phyloP scores from a whole-genome alignment of 1,140 invertebrate species.

The Ips typographus region DNA sequence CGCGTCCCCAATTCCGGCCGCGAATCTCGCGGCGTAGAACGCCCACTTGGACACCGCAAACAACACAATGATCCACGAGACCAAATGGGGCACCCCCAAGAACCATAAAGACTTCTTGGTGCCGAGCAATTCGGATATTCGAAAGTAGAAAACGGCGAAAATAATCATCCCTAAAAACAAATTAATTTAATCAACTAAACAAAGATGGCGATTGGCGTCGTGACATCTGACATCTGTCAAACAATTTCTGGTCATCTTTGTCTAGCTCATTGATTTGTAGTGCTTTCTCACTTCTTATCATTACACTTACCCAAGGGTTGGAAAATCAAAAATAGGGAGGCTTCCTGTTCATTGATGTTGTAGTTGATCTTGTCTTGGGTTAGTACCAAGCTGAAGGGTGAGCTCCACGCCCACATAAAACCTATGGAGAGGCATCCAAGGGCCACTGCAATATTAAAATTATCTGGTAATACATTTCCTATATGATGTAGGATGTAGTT shows the following conservation, averaged over 20 bases:
- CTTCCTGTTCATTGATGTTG: neutral
- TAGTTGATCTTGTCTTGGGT: constrained; percentile 5
- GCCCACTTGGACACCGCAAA: constrained; percentile 25
- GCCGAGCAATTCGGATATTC: constrained; percentile 40
- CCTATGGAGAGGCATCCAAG: neutral
- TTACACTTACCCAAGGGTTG: neutral
- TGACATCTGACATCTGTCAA: too few relatives aligned
- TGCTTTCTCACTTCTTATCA: neutral
- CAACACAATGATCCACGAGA: constrained; percentile 13
- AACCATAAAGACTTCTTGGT: constrained; percentile 27
- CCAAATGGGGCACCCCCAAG: constrained; percentile 22
- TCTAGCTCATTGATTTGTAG: too few relatives aligned
- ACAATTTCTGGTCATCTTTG: too few relatives aligned
- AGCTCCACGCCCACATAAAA: neutral
- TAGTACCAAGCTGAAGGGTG: neutral
- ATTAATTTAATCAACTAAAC: neutral
- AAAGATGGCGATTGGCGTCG: neutral
- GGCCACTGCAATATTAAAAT: neutral
- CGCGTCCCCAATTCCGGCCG: constrained; percentile 41
- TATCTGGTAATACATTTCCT: too few relatives aligned
- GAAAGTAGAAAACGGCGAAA: constrained; percentile 7
- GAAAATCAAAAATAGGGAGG: neutral
- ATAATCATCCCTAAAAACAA: constrained; percentile 23
- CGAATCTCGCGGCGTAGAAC: constrained; percentile 50
- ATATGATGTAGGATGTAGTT: neutral